A percentile compares a stretch with the other conserved stretches of the same genome.
Evolutionary conservation across 37 sponge, comb jelly and placozoan species (phyloP).

Genomic region (Cliona cf. orientalis): DNA sequence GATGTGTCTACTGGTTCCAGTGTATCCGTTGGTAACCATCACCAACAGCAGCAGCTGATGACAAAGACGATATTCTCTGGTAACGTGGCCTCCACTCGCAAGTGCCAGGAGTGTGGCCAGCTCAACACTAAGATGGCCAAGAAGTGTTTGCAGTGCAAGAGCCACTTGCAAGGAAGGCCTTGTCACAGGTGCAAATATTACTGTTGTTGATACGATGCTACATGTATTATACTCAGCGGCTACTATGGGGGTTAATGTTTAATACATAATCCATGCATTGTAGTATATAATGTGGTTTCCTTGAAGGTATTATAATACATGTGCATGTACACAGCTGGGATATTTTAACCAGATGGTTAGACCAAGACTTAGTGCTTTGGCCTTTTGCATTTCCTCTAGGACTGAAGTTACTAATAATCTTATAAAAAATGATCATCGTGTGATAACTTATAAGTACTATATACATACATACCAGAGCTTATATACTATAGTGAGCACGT

Average conservation of each 20-base stretch:
- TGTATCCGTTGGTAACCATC: too few species aligned
- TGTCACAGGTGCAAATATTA: constrained; percentile 7
- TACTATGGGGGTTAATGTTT: neutral
- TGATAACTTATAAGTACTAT: too few species aligned
- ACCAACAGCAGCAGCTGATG: neutral
- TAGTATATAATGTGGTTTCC: neutral
- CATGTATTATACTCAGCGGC: neutral
- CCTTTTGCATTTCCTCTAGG: too few species aligned
- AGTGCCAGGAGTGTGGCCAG: constrained; percentile 60
- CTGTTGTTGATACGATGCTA: neutral
- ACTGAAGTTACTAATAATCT: too few species aligned
- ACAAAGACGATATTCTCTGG: constrained; percentile 40
- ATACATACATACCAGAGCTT: too few species aligned
- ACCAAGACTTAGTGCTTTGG: too few species aligned
- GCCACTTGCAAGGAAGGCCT: constrained; percentile 32
- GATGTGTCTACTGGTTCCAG: too few species aligned
- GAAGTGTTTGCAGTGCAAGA: constrained; percentile 68
- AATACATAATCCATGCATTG: neutral
- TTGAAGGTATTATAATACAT: neutral
- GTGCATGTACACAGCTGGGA: neutral
- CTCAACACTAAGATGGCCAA: constrained; percentile 75
- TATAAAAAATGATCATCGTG: too few species aligned
- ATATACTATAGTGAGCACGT: too few species aligned
- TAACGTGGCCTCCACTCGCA: constrained; percentile 32
- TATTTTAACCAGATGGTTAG: too few species aligned